Evolutionary conservation across 2,797 vertebrate species (phyloP).

Genomic region (Rachycentron canadum): DNA sequence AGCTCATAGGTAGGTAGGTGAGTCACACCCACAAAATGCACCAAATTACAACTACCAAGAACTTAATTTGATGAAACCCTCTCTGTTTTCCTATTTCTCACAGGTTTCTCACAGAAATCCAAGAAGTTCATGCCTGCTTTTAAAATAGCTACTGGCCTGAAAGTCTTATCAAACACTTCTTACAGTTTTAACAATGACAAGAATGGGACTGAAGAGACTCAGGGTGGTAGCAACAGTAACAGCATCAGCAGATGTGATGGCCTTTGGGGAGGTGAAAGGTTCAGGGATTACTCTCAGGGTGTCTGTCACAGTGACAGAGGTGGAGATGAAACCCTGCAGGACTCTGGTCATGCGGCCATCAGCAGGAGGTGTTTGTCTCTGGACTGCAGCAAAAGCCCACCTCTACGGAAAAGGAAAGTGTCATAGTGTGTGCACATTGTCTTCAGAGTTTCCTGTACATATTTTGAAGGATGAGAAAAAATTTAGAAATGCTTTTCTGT

Average conservation of each 20-base stretch:
- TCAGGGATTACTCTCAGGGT: conserved; percentile 58
- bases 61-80: conserved; percentile 27
- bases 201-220: conserved; percentile 43
- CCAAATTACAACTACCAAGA: conserved; percentile 9
- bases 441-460: conserved; percentile 8
- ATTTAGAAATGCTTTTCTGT: neutral
- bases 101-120: conserved; percentile 75
- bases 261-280: conserved; percentile 61
- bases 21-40: neutral
- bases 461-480: conserved; percentile 20
- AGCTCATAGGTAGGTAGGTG: no score
- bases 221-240: conserved; percentile 15
- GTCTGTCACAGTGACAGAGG: conserved; percentile 49
- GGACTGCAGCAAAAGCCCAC: conserved; percentile 54
- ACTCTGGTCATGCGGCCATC: conserved; percentile 43
- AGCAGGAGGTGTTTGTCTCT: conserved; percentile 50
- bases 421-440: neutral
- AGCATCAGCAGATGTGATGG: conserved; percentile 32
- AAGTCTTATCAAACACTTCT: conserved; percentile 35
- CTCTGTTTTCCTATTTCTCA: conserved; percentile 38
- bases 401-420: conserved; percentile 78
- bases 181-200: conserved; percentile 48
- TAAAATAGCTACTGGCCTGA: conserved; percentile 50
- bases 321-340: conserved; percentile 64
- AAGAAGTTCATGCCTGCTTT: conserved; percentile 57